Evolutionary conservation across 1,140 invertebrate genomes (phyloP), one percentile per base, ranked within the genome.

Genomic region (Mizuhopecten yessoensis): DNA sequence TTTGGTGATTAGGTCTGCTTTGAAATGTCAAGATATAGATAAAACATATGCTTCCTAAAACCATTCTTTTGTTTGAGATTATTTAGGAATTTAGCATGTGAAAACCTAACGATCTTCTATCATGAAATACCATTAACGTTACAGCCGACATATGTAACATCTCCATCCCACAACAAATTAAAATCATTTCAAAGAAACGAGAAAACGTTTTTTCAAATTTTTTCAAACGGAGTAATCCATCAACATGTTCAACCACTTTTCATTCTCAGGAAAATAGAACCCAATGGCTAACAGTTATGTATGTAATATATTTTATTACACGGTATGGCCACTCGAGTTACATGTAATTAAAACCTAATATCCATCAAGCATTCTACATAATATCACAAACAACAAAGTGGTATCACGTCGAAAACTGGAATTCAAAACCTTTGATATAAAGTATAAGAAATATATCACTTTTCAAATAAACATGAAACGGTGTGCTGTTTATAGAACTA

Each of bases 371-470:
- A 75, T 75, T 9, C 23, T n/a, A 7, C n/a, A 29, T 75, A 29
- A 75, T 75, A 75, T n/a, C 57, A 75, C 57, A 75, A 75, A 29
- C 23, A 75, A 75, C 57, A 75, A 75, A 75, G 57, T 75, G 57
- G 57, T 75, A 29, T 75, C 57, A 75, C n/a, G 57, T 29, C 57
- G 57, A 75, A 75, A 75, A 75, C 0, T 75, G 17, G 57, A 75
- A 75, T 75, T 75, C 57, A n/a, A 75, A 75, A 75, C 57, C 23
- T 75, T 75, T 75, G 57, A 75, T 75, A 75, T n/a, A 75, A 75
- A 75, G 57, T 75, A 75, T 75, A 75, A 75, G 57, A 75, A 75
- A 75, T 75, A 75, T 75, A 75, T 75, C 57, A 75, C 57, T 75
- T 75, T 75, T 75, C 57, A 75, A 75, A 75, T 75, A 75, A 75